Percentiles rank a stretch among this genome's conserved stretches.
phyloP scores from a whole-genome alignment of 2,888 invertebrate genomes.

The Drosophila hamatofila region DNA sequence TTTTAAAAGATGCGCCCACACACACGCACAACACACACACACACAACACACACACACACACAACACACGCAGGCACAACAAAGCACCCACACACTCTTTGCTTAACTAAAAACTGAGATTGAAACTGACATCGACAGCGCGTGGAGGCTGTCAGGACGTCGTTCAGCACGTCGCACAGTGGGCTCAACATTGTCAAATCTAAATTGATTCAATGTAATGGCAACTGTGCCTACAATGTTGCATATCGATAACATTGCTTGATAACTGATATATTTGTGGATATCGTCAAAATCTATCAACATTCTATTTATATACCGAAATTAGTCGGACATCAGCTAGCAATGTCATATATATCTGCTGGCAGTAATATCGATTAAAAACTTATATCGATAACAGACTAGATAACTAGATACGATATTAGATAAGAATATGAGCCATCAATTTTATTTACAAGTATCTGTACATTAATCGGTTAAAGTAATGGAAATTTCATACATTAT shows the following conservation, averaged over 20 bases:
- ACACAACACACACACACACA: constrained; percentile 1
- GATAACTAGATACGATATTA: not conserved
- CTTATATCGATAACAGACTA: not conserved
- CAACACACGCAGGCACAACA: constrained; percentile 4
- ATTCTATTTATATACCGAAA: not conserved
- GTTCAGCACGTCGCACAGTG: constrained; percentile 6
- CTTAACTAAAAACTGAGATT: constrained; percentile 47
- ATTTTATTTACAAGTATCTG: too few relatives aligned
- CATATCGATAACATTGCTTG: not conserved
- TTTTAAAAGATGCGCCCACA: constrained; percentile 49
- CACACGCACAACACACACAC: constrained; percentile 5
- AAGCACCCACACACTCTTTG: constrained; percentile 18
- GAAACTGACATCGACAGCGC: constrained; percentile 57
- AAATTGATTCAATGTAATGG: not conserved
- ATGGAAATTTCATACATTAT: too few relatives aligned
- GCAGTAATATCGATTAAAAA: not conserved
- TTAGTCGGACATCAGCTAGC: not conserved
- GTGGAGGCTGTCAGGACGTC: constrained; percentile 3
- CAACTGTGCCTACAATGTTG: not conserved
- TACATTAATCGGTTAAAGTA: too few relatives aligned
- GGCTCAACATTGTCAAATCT: not conserved
- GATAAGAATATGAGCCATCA: too few relatives aligned
- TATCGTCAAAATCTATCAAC: not conserved
- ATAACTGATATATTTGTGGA: not conserved
- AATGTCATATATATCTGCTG: not conserved